These are phyloP conservation scores for Vesta saturnalis DNA, from an alignment of 2,888 invertebrate genomes.

Conservation along the genomic window DNA sequence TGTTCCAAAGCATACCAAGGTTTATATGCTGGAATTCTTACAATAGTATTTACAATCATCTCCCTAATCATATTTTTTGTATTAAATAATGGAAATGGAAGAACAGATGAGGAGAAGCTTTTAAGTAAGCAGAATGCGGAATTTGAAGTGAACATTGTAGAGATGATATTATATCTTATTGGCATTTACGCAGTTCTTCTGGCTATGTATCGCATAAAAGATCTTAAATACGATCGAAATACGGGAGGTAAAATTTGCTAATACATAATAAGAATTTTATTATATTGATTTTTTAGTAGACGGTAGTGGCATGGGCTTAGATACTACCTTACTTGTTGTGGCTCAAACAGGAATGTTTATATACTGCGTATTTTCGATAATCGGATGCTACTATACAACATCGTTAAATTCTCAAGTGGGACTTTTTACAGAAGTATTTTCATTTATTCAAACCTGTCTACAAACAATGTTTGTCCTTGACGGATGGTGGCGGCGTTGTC, in stretches of 20 bases:
- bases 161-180: slow-evolving; percentile 76
- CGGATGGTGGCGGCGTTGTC: slow-evolving; percentile 79
- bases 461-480: slow-evolving; percentile 84
- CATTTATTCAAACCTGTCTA: slow-evolving; percentile 80
- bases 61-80: slow-evolving; percentile 92
- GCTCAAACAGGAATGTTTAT: slow-evolving; percentile 91
- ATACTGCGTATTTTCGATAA: slow-evolving; percentile 87
- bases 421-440: slow-evolving; percentile 78
- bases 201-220: slow-evolving; percentile 75
- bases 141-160: slow-evolving; percentile 80
- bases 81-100: slow-evolving; percentile 67
- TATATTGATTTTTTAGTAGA: neutral
- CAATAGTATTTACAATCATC: slow-evolving; percentile 82
- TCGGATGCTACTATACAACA: slow-evolving; percentile 76
- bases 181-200: slow-evolving; percentile 55
- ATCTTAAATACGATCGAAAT: slow-evolving; percentile 73
- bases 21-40: slow-evolving; percentile 80
- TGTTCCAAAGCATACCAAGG: slow-evolving; percentile 93
- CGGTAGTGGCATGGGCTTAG: slow-evolving; percentile 66
- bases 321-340: slow-evolving; percentile 83
- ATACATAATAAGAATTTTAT: neutral
- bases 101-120: slow-evolving; percentile 51
- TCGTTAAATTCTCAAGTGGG: slow-evolving; percentile 61
- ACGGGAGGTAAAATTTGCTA: slow-evolving; percentile 62
- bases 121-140: slow-evolving; percentile 73